Base-by-base conservation (phyloP, 1,140 invertebrate species). In the Nasonia giraulti region DNA sequence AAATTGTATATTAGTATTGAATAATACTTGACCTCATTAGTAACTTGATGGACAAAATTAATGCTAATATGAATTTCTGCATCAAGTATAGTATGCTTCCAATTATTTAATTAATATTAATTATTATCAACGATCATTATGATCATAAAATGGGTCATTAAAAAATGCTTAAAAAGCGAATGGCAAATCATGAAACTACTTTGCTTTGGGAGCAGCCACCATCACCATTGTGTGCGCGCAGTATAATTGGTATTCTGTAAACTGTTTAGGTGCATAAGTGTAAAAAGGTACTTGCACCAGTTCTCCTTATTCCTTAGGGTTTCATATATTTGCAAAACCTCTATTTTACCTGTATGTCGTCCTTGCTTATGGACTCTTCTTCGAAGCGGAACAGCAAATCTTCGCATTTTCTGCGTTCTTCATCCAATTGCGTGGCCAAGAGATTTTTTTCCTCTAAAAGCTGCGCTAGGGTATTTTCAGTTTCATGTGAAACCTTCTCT, bases 371-470 rank as follows among this genome's bases (percentile, higher is more conserved):
- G 44, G 95, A 96, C 88, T 98, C 97, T 92, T 99, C 98, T 93
- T 99, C 98, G 85, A 97, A 96, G 66, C 96, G 95, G 90, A 99
- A 99, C 89, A 98, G 95, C 74, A 99, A 93, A 92, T 99, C 98
- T 94, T 99, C 98, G 14, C 96, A 95, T 92, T 97, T 98, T 89
- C 97, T 96, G 89, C 95, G 96, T 88, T 98, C 97, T 87, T 98
- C 97, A 86, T 98, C 97, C 86, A 98, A 90, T 87, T 96, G 95
- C 69, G 94, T 93, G 74, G 93, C 90, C 31, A 98, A 90, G 37
- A 95, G 94, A 83, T 94, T 94, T 87, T 95, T 95, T 85, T 97
- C 96, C 8, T 93, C 91, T 87, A 96, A 95, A 11, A 96, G 90
- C 87, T 95, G 91, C 17, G 91, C 85, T 10, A 95, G 85, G 2